Base-by-base conservation (phyloP, 2,113 vertebrate genomes). In the Passer domesticus region DNA sequence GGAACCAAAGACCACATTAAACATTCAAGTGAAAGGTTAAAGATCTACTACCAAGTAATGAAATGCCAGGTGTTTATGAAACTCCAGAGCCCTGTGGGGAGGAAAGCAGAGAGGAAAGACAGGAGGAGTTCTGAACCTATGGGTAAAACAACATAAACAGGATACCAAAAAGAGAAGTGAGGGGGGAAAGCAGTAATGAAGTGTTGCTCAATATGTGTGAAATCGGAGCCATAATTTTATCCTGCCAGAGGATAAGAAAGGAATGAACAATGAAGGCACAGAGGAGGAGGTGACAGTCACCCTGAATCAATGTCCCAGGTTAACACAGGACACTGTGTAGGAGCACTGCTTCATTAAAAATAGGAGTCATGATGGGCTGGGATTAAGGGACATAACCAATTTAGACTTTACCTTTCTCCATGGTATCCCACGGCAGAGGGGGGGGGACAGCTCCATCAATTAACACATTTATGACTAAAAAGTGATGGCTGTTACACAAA, bases 61-160 rank as follows among this genome's bases (percentile, higher is more conserved):
- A 96, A 96, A 93, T 95, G 88, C 84, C 95, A 95, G 95, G 95
- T 97, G 91, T 97, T 98, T 97, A 97, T 95, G 92, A 96, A 96
- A 96, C 83, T 91, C 75, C 81, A 96, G 58, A 94, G 77, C 88
- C 77, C 96, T 96, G 10, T 90, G 69, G 85, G 75, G 87, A 75
- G 9, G 27, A 78, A 89, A 74, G 37, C 75, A 93, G 91, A 67
- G 74, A 84, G 52, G 52, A 90, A 90, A 83, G 76, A 30, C 80
- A 92, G 87, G 72, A 93, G 87, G 62, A 92, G 76, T 94, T 87
- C 35, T 72, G 75, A 92, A 89, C 85, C 80, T 94, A 22, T 90
- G 80, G 84, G 87, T 92, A 85, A 92, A 97, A 66, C 78, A 95
- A 89, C 78, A 82, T 92, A 95, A 98, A 96, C 85, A 97, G 94